A percentile compares a stretch with the other conserved stretches of the same genome.
phyloP scores from a whole-genome alignment of 2,888 invertebrate genomes.

The Poecilus cupreus region DNA sequence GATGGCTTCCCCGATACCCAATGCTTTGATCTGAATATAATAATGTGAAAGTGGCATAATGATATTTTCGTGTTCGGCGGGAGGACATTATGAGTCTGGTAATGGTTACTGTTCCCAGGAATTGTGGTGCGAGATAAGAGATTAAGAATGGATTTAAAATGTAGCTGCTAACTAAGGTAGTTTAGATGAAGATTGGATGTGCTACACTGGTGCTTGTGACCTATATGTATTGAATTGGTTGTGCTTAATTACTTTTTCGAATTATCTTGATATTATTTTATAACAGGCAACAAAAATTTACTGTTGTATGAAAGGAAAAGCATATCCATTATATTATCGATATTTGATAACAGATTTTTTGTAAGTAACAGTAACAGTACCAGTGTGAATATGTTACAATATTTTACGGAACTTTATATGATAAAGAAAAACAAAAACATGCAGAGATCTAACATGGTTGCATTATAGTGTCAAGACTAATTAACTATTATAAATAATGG shows the following conservation, averaged over 20 bases:
- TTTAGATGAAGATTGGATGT: background rate
- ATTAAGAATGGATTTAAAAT: constrained; percentile 15
- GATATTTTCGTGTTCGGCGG: constrained; percentile 39
- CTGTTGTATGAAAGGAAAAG: background rate
- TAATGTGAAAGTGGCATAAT: constrained; percentile 7
- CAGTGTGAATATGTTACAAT: no score
- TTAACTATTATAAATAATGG: background rate
- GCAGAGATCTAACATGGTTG: no score
- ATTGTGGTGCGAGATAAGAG: background rate
- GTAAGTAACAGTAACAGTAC: no score
- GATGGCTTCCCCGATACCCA: constrained; percentile 27
- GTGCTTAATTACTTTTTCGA: background rate
- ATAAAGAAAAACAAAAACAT: no score
- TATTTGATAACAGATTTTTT: no score
- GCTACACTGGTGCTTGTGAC: constrained; percentile 2
- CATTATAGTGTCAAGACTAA: no score
- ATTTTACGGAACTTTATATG: no score
- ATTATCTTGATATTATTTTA: background rate
- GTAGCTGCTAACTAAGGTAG: constrained; percentile 9
- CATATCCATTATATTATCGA: no score
- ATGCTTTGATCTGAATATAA: constrained; percentile 34
- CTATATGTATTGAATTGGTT: background rate
- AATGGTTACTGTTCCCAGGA: background rate
- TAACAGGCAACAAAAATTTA: background rate
- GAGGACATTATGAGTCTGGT: constrained; percentile 3